Percentiles rank a stretch among this genome's conserved stretches.
phyloP scores from a whole-genome alignment of 2,797 vertebrate genomes.

The Enteromius argenteus region DNA sequence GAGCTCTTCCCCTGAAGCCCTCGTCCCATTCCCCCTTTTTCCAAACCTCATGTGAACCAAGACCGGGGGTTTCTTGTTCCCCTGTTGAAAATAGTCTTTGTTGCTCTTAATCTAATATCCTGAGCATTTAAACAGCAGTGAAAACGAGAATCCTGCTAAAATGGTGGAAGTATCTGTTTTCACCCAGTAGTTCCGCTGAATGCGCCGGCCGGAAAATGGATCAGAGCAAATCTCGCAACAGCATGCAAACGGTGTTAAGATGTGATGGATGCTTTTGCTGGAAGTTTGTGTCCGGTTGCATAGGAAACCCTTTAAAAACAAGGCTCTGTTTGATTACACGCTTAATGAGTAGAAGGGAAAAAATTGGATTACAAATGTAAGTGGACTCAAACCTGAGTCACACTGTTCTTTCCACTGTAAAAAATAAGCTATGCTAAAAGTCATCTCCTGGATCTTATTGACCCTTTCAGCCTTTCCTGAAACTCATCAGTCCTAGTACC shows the following conservation, averaged over 20 bases:
- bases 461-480: conserved; percentile 31
- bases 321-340: not conserved
- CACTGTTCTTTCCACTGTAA: conserved; percentile 15
- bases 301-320: conserved; percentile 7
- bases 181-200: conserved; percentile 33
- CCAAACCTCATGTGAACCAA: conserved; percentile 67
- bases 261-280: conserved; percentile 17
- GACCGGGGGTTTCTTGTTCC: conserved; percentile 67
- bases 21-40: conserved; percentile 65
- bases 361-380: conserved; percentile 11
- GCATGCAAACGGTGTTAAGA: conserved; percentile 9
- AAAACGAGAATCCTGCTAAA: conserved; percentile 51
- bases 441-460: conserved; percentile 52
- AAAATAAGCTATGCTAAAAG: not conserved
- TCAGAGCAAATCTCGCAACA: conserved; percentile 3
- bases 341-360: not conserved
- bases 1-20: conserved; percentile 71
- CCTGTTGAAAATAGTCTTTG: conserved; percentile 70
- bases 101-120: conserved; percentile 75
- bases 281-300: conserved; percentile 10
- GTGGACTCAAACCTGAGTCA: not conserved
- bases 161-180: conserved; percentile 56
- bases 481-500: conserved; percentile 28
- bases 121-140: conserved; percentile 58
- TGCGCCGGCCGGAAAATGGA: conserved; percentile 24